Percentiles rank a stretch among this genome's conserved stretches.
Evolutionary conservation across 2,888 invertebrate species (phyloP).

Genomic region (Thecocarcelia acutangulata): DNA sequence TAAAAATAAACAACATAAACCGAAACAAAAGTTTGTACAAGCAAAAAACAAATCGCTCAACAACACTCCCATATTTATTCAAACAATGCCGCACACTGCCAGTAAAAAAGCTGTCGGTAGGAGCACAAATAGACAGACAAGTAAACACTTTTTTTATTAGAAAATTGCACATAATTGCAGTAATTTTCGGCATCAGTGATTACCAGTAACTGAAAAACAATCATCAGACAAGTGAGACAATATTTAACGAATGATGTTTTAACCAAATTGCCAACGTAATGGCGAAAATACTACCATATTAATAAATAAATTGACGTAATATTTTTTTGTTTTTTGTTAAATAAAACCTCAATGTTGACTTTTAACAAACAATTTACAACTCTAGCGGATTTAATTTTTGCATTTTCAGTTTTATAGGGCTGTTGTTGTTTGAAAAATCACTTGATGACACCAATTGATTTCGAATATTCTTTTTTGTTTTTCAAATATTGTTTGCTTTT

Average conservation of each 20-base stretch:
- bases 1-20: constrained; percentile 8
- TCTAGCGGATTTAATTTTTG: constrained; percentile 14
- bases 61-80: constrained; percentile 57
- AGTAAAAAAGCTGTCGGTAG: constrained; percentile 21
- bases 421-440: constrained; percentile 42
- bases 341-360: constrained; percentile 39
- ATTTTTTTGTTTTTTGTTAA: constrained; percentile 8
- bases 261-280: constrained; percentile 2
- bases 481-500: too few relatives aligned
- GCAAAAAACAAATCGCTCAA: constrained; percentile 32
- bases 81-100: constrained; percentile 31
- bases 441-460: constrained; percentile 49
- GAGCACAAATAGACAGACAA: constrained; percentile 33
- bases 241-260: constrained; percentile 21
- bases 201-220: constrained; percentile 1
- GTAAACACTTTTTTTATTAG: constrained; percentile 21
- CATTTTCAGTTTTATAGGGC: not conserved
- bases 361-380: constrained; percentile 43
- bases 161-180: constrained; percentile 64
- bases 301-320: constrained; percentile 4
- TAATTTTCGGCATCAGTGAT: constrained; percentile 65
- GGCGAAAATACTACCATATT: not conserved
- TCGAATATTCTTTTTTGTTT: constrained; percentile 18
- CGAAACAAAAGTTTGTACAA: constrained; percentile 42
- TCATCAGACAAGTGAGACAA: not conserved